Evolutionary conservation across 2,797 vertebrate genomes (phyloP).

Genomic region (Clarias platycephalus): DNA sequence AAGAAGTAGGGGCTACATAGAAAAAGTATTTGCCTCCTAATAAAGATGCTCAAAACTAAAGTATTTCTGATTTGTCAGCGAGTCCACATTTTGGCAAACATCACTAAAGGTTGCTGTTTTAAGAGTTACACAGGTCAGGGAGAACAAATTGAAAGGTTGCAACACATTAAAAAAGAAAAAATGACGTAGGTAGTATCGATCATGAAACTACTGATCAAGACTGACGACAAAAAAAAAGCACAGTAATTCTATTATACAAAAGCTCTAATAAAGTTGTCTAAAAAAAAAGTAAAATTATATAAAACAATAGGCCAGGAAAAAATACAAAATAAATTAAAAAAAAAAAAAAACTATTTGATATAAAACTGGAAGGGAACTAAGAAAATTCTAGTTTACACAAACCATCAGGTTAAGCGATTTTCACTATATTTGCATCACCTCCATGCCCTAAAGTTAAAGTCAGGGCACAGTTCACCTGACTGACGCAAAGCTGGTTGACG

Average conservation of each 20-base stretch:
- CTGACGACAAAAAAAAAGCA: neutral
- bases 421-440: neutral
- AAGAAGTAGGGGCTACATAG: neutral
- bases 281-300: neutral
- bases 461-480: conserved; percentile 3
- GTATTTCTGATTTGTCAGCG: neutral
- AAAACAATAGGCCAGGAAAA: neutral
- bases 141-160: conserved; percentile 48
- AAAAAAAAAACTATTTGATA: neutral
- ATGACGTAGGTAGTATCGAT: conserved; percentile 49
- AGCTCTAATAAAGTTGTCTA: neutral
- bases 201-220: neutral
- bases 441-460: neutral
- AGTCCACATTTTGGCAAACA: conserved; percentile 5
- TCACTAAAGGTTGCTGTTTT: neutral
- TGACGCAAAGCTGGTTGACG: neutral
- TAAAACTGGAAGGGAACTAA: neutral
- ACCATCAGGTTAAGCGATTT: neutral
- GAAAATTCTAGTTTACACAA: neutral
- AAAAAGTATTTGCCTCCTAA: neutral
- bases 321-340: no score
- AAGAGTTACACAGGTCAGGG: conserved; percentile 46
- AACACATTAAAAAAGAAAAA: conserved; percentile 32
- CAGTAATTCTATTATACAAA: neutral
- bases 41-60: neutral